Conservation (phyloP, 1,140 invertebrate genomes). For the Apis laboriosa region DNA sequence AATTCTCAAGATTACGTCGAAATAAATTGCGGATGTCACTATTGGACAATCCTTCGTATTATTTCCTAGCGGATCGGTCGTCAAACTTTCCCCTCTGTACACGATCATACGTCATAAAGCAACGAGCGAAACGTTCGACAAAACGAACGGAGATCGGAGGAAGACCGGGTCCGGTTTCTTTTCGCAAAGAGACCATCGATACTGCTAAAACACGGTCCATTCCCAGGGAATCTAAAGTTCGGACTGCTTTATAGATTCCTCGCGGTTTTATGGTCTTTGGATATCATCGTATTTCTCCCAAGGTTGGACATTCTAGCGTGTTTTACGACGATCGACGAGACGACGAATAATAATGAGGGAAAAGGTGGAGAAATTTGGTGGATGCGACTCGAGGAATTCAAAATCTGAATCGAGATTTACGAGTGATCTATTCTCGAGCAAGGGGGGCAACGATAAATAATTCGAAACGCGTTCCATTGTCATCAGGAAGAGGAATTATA, state of each 20-base stretch:
- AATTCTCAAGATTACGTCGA: neutral
- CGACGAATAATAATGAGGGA: neutral
- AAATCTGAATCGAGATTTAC: slow-evolving; percentile 1
- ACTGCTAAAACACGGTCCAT: neutral
- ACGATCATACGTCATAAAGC: neutral
- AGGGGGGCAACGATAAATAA: slow-evolving; percentile 10
- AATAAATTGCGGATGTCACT: neutral
- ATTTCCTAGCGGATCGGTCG: neutral
- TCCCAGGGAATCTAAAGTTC: neutral
- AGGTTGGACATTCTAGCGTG: neutral
- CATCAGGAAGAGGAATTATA: neutral
- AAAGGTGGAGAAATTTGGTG: neutral
- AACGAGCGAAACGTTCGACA: neutral
- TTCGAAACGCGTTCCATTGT: neutral
- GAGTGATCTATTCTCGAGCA: neutral
- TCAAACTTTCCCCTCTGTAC: neutral
- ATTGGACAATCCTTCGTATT: too few relatives aligned
- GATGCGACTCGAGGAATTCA: neutral
- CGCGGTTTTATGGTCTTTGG: neutral
- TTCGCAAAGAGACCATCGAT: neutral
- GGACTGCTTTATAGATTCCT: neutral
- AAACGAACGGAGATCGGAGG: neutral
- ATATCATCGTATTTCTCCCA: neutral
- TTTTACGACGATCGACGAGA: slow-evolving; percentile 17
- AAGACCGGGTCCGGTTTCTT: neutral